Conservation (phyloP, 2,797 vertebrate species). For the Sparidentex hasta region DNA sequence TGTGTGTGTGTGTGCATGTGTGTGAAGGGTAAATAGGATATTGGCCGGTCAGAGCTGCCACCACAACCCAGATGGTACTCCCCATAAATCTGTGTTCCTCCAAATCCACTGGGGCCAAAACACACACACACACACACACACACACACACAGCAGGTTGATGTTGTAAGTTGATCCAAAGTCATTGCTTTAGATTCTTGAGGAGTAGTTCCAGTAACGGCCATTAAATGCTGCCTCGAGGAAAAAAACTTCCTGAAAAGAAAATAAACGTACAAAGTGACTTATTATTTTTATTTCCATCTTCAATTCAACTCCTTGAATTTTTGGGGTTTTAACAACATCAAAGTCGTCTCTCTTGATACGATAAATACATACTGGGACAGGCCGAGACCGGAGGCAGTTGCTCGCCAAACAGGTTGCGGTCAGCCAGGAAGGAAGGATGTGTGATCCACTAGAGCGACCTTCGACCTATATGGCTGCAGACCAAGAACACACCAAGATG, state of each 20-base stretch:
- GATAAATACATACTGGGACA: slow-evolving; percentile 12
- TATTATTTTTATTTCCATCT: neutral
- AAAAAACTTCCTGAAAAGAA: neutral
- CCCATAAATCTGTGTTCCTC: slow-evolving; percentile 39
- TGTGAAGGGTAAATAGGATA: slow-evolving; percentile 19
- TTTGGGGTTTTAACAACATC: too few species aligned
- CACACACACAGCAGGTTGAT: neutral
- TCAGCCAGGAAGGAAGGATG: slow-evolving; percentile 68
- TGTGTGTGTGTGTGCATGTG: neutral
- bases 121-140: slow-evolving; percentile 8
- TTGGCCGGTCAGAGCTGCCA: slow-evolving; percentile 36
- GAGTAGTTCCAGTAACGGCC: neutral
- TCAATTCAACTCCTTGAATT: neutral
- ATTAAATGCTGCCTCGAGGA: neutral
- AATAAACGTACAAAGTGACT: neutral
- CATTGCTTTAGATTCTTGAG: neutral
- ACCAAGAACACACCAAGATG: slow-evolving; percentile 53
- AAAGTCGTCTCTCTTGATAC: neutral
- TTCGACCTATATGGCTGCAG: slow-evolving; percentile 53
- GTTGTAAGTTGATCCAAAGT: neutral
- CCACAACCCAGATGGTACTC: slow-evolving; percentile 67
- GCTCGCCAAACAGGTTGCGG: slow-evolving; percentile 50
- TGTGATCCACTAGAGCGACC: slow-evolving; percentile 60
- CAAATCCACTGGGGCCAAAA: slow-evolving; percentile 1
- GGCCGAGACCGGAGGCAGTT: slow-evolving; percentile 10